Conservation (phyloP, 2,888 invertebrate genomes). For the Blera fallax region DNA sequence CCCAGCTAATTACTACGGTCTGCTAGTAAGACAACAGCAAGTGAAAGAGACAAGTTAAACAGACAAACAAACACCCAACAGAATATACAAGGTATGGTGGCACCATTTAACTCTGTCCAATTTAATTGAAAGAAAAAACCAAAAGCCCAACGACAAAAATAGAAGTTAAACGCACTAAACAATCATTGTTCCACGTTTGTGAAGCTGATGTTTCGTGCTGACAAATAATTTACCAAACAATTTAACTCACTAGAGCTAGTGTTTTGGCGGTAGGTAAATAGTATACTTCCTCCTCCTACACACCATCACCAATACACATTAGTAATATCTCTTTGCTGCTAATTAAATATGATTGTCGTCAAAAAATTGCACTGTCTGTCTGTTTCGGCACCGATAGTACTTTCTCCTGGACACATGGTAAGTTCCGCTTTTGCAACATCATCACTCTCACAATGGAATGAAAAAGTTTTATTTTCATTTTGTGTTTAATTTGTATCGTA, state of each 20-base stretch:
- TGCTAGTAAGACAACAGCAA: conserved; percentile 1
- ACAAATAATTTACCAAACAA: conserved; percentile 8
- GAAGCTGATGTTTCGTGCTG: not conserved
- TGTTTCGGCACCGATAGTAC: not conserved
- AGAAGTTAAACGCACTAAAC: not conserved
- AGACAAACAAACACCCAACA: not conserved
- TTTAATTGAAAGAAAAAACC: conserved; percentile 5
- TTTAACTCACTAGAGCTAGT: not conserved
- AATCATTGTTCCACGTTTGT: not conserved
- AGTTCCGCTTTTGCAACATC: conserved; percentile 45
- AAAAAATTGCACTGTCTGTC: conserved; percentile 15
- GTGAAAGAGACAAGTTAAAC: conserved; percentile 25
- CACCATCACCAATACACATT: not conserved
- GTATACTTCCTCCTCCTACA: conserved; percentile 21
- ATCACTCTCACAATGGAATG: not conserved
- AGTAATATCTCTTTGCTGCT: not conserved
- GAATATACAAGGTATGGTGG: conserved; percentile 2
- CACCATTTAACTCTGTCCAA: conserved; percentile 27
- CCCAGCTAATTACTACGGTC: conserved; percentile 34
- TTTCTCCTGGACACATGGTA: conserved; percentile 37
- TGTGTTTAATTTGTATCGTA: conserved; percentile 8
- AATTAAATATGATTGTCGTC: conserved; percentile 43
- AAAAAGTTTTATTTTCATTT: not conserved
- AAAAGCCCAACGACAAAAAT: not conserved
- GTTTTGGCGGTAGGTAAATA: not conserved